Evolutionary conservation across 2,888 invertebrate genomes (phyloP).

Genomic region (Sinelater perroti): DNA sequence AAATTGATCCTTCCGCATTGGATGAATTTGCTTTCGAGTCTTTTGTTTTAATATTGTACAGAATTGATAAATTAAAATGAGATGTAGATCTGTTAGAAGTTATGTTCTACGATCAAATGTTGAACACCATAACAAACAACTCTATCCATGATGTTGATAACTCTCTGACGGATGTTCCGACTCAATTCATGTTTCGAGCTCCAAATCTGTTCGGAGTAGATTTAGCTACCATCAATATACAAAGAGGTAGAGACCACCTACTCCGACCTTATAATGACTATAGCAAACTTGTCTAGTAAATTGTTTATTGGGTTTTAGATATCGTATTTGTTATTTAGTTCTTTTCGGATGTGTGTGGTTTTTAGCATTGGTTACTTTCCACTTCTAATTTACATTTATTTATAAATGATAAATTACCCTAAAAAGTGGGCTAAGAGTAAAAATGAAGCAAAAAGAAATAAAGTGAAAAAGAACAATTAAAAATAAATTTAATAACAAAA

Average conservation of each 20-base stretch:
- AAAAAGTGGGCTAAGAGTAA: too few relatives aligned
- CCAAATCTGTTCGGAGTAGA: conserved; percentile 81
- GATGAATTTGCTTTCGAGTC: conserved; percentile 87
- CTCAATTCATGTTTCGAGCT: conserved; percentile 82
- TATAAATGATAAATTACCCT: too few relatives aligned
- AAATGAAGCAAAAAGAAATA: too few relatives aligned
- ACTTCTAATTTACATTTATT: too few relatives aligned
- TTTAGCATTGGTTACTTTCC: too few relatives aligned
- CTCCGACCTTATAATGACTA: conserved; percentile 80
- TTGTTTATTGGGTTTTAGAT: too few relatives aligned
- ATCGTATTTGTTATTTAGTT: too few relatives aligned
- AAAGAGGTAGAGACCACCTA: conserved; percentile 82
- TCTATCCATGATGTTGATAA: conserved; percentile 77
- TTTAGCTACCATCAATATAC: conserved; percentile 79
- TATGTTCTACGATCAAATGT: conserved; percentile 73
- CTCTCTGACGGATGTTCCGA: conserved; percentile 73
- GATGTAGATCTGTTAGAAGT: conserved; percentile 72
- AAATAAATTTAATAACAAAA: too few relatives aligned
- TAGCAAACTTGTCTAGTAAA: conserved; percentile 75
- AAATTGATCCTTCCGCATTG: conserved; percentile 76
- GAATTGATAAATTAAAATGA: conserved; percentile 63
- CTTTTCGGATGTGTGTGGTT: too few relatives aligned
- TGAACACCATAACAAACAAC: conserved; percentile 68
- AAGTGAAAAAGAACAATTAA: too few relatives aligned
- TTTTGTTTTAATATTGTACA: conserved; percentile 63